phyloP scores from a whole-genome alignment of 2,113 vertebrate species.

The Pipa parva region DNA sequence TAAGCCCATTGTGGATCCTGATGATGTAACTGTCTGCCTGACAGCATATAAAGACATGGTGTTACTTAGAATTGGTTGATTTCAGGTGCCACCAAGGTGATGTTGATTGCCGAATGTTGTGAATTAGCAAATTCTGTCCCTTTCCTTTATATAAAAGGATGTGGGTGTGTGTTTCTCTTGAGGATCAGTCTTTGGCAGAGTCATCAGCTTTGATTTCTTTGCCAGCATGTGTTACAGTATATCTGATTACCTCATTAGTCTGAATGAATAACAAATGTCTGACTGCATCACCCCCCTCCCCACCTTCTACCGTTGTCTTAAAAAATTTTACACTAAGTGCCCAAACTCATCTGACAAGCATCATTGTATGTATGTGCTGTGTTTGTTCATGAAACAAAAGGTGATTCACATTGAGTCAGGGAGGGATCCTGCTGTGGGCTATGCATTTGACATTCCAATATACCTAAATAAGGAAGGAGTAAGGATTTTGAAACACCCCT shows the following conservation, averaged over 20 bases:
- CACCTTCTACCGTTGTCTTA: constrained; percentile 1
- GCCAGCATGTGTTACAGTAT: constrained; percentile 19
- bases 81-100: constrained; percentile 11
- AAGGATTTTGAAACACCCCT: neutral
- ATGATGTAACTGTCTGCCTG: constrained; percentile 15
- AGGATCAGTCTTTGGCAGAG: constrained; percentile 9
- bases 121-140: constrained; percentile 1
- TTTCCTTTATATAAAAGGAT: constrained; percentile 25
- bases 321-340: constrained; percentile 8
- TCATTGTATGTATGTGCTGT: constrained; percentile 7
- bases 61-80: neutral
- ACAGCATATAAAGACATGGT: constrained; percentile 25
- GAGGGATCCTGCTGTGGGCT: constrained; percentile 21
- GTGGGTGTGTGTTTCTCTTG: constrained; percentile 26
- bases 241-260: constrained; percentile 29
- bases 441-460: constrained; percentile 31
- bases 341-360: constrained; percentile 9
- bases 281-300: constrained; percentile 1
- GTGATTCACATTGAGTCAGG: constrained; percentile 39
- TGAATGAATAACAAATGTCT: constrained; percentile 14
- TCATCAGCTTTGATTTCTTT: constrained; percentile 36
- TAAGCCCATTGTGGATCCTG: constrained; percentile 13
- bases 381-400: constrained; percentile 33
- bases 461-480: constrained; percentile 8
- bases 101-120: neutral